Conservation (phyloP, 1,140 invertebrate species). For the Drosophila athabasca region DNA sequence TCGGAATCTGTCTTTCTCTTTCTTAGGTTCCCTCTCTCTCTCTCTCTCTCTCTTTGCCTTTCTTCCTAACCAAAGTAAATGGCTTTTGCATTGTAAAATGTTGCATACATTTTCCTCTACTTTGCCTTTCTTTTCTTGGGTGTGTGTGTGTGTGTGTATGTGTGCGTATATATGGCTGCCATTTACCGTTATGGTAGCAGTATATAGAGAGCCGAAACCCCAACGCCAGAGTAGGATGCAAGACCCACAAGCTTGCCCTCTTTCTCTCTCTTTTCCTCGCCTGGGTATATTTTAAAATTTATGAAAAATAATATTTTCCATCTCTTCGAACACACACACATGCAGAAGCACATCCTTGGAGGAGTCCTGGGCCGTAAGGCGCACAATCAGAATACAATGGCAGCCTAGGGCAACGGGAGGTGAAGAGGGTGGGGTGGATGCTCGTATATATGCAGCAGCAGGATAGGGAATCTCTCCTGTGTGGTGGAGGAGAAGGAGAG, state of each 20-base stretch:
- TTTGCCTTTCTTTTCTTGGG: constrained; percentile 57
- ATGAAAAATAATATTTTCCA: constrained; percentile 83
- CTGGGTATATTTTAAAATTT: constrained; percentile 79
- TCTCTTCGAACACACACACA: constrained; percentile 45
- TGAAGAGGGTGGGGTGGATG: background rate
- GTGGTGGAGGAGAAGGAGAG: background rate
- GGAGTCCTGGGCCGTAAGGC: constrained; percentile 57
- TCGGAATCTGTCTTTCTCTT: constrained; percentile 26
- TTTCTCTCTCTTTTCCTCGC: constrained; percentile 10
- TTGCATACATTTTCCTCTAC: constrained; percentile 81
- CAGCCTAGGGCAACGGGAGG: constrained; percentile 43
- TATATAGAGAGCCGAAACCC: constrained; percentile 9
- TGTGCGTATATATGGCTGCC: constrained; percentile 30
- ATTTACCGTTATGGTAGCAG: constrained; percentile 35
- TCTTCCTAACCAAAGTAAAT: constrained; percentile 57
- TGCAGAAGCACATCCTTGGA: constrained; percentile 28
- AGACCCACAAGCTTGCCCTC: constrained; percentile 19
- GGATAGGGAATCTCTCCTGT: no score
- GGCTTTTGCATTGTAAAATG: constrained; percentile 82
- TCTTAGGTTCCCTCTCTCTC: constrained; percentile 24
- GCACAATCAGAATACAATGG: constrained; percentile 82
- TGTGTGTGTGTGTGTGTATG: constrained; percentile 18
- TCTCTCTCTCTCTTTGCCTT: constrained; percentile 9
- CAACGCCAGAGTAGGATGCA: constrained; percentile 40
- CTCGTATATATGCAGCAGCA: constrained; percentile 3